phyloP scores from a whole-genome alignment of 1,140 invertebrate species.

The Thaumatotibia leucotreta region DNA sequence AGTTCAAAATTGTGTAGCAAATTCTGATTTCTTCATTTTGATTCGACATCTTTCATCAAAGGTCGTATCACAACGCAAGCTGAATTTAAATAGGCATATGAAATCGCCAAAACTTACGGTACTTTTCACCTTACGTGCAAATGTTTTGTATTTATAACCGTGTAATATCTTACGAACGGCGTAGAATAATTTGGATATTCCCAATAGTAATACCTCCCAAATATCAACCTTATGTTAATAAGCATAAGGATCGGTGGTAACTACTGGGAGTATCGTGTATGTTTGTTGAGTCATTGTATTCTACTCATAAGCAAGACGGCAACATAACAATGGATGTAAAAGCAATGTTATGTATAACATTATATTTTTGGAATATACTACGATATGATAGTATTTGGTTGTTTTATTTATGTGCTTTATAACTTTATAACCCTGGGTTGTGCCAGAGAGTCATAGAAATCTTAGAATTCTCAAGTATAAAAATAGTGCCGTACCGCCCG shows the following conservation, averaged over 20 bases:
- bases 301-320: background rate
- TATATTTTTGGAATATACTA: constrained; percentile 72
- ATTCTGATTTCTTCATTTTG: no score
- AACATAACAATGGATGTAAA: constrained; percentile 38
- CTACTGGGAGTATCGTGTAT: background rate
- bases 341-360: constrained; percentile 68
- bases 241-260: background rate
- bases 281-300: constrained; percentile 1
- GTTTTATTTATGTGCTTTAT: constrained; percentile 23
- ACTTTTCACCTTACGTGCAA: background rate
- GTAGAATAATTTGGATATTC: background rate
- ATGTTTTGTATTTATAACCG: background rate
- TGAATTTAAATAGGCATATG: no score
- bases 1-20: background rate
- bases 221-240: background rate
- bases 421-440: background rate
- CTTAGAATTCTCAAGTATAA: no score
- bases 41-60: no score
- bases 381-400: constrained; percentile 46
- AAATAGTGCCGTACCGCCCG: no score
- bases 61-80: no score
- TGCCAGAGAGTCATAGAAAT: no score
- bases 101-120: no score
- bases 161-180: background rate
- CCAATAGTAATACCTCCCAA: background rate